phyloP scores from a whole-genome alignment of 2,113 vertebrate genomes.

The Cettia cetti region DNA sequence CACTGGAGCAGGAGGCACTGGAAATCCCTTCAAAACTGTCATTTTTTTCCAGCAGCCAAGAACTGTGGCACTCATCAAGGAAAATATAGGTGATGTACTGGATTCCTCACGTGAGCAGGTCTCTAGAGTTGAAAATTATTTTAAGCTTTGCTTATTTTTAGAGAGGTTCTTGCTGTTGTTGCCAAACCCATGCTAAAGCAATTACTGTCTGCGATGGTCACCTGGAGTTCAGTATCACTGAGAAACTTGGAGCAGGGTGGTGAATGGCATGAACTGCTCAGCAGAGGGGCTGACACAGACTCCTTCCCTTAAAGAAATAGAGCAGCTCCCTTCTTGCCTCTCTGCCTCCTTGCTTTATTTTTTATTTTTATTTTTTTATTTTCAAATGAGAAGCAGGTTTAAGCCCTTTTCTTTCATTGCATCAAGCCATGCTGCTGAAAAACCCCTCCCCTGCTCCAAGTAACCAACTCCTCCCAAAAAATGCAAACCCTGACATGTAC shows the following conservation, averaged over 20 bases:
- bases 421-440: not conserved
- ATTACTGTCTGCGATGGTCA: slow-evolving; percentile 70
- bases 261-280: slow-evolving; percentile 14
- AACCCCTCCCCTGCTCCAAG: not conserved
- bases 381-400: not conserved
- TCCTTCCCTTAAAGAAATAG: slow-evolving; percentile 31
- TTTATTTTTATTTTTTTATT: no score
- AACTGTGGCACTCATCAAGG: slow-evolving; percentile 62
- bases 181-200: slow-evolving; percentile 73
- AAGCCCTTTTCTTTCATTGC: not conserved
- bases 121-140: slow-evolving; percentile 65
- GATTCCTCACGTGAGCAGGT: slow-evolving; percentile 45
- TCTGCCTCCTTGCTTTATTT: not conserved
- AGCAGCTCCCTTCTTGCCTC: not conserved
- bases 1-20: slow-evolving; percentile 43
- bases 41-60: slow-evolving; percentile 43
- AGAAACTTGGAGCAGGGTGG: slow-evolving; percentile 27
- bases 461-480: accelerated
- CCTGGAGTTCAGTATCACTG: slow-evolving; percentile 67
- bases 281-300: not conserved
- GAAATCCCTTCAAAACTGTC: slow-evolving; percentile 57
- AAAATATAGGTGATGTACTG: slow-evolving; percentile 8
- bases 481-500: not conserved
- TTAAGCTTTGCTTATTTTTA: slow-evolving; percentile 69
- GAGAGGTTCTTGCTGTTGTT: slow-evolving; percentile 60